Evolutionary conservation across 2,797 vertebrate species (phyloP).

Genomic region (Peromyscus aztecus): DNA sequence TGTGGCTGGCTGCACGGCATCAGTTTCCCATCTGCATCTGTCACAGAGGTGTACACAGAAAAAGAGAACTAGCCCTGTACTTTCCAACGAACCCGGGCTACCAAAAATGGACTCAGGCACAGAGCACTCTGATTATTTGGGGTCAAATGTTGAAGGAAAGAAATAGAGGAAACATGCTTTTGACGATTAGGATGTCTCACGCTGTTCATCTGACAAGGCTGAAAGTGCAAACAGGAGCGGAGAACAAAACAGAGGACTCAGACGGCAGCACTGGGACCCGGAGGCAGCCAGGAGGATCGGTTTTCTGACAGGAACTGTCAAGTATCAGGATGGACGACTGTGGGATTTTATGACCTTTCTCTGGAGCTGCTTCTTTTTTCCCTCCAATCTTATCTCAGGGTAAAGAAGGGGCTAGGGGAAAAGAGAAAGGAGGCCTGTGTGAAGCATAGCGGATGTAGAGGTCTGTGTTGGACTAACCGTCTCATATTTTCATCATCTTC

Average conservation of each 20-base stretch:
- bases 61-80: not conserved
- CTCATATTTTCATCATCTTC: not conserved
- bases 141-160: not conserved
- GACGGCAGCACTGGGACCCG: not conserved
- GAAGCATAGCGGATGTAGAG: not conserved
- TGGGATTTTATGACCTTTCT: slow-evolving; percentile 37
- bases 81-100: not conserved
- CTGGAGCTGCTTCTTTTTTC: not conserved
- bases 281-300: slow-evolving; percentile 6
- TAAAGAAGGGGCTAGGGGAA: not conserved
- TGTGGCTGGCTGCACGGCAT: not conserved
- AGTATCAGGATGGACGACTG: not conserved
- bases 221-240: slow-evolving; percentile 33
- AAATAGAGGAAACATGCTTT: slow-evolving; percentile 21
- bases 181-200: not conserved
- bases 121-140: not conserved
- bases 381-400: not conserved
- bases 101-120: not conserved
- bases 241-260: not conserved
- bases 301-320: slow-evolving; percentile 45
- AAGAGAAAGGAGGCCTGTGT: not conserved
- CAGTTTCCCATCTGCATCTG: not conserved
- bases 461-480: not conserved
- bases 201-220: slow-evolving; percentile 20
- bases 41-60: not conserved